Evolutionary conservation across 2,797 vertebrate species (phyloP), one percentile per base, ranked within the genome.

Genomic region (Danionella dracula): DNA sequence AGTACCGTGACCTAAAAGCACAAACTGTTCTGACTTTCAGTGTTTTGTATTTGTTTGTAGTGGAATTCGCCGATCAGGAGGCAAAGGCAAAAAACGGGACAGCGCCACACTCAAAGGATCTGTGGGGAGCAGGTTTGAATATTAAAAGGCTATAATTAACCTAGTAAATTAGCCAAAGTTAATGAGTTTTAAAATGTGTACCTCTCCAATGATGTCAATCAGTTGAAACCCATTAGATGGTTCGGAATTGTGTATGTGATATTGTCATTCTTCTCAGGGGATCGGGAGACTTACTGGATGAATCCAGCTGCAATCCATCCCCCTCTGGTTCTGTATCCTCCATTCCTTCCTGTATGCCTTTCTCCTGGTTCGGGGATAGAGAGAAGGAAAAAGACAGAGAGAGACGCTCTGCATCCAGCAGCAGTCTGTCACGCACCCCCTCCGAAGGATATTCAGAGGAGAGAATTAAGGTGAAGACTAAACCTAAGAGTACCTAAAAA

Each of bases 301-400:
- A 90, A 19, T 82, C 82, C 56, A 85, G 85, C 0, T 61, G 82
- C 48, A 88, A 85, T 40, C 76, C 89, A 0, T 93, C 92, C 62
- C 89, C 90, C 0, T 86, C 92, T 1, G 90, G 87, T 72, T 94
- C 93, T 0, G 64, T 92, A 67, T 88, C 89, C 35, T 92, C 93
- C 35, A 87, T 90, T 74, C 93, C 93, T 35, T 93, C 93, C 19
- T 96, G 94, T 70, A 87, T 96, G 84, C 92, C 91, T 38, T 94
- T 96, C 63, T 89, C 91, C 76, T 94, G 93, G 93, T 95, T 95
- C 57, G 90, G 91, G 35, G 93, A 94, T 72, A 85, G 86, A 72
- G 91, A 91, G 50, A 85, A 86, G 57, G 92, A 90, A 58, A 85
- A 86, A 66, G 91, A 92, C 41, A 89, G 90, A 56, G 89, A 88